These are phyloP conservation scores for Zaprionus kolodkinae DNA, from an alignment of 1,140 invertebrate genomes.

Conservation along the genomic window DNA sequence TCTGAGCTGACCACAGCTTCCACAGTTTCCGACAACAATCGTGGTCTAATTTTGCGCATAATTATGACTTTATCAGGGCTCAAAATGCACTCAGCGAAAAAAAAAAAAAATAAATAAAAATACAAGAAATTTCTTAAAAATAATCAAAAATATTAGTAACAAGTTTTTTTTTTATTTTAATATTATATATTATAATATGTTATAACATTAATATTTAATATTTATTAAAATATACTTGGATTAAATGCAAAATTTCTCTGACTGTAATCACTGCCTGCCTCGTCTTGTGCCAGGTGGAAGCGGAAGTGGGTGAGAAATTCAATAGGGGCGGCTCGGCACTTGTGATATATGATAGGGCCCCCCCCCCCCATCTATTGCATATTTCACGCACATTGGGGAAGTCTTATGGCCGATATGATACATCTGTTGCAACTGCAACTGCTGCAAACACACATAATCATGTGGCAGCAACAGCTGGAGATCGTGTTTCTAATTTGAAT, in stretches of 20 bases:
- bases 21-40: conserved; percentile 6
- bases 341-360: conserved; percentile 18
- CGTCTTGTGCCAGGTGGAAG: conserved; percentile 15
- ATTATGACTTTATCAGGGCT: conserved; percentile 11
- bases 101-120: not conserved
- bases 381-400: conserved; percentile 31
- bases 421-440: conserved; percentile 3
- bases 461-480: conserved; percentile 23
- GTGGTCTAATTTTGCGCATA: conserved; percentile 6
- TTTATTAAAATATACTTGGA: not conserved
- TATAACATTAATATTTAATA: no score
- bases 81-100: conserved; percentile 6
- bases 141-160: no score
- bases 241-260: not conserved
- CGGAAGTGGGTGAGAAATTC: conserved; percentile 23
- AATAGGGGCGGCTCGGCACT: conserved; percentile 19
- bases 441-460: conserved; percentile 27
- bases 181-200: not conserved
- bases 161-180: not conserved
- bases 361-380: not conserved
- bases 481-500: conserved; percentile 53
- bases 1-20: conserved; percentile 1
- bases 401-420: conserved; percentile 3
- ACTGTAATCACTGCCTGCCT: not conserved
- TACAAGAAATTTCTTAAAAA: no score